Percentiles rank a stretch among this genome's conserved stretches.
Conservation (phyloP, 2,113 vertebrate species). For the Trochalopteron elliotii region DNA sequence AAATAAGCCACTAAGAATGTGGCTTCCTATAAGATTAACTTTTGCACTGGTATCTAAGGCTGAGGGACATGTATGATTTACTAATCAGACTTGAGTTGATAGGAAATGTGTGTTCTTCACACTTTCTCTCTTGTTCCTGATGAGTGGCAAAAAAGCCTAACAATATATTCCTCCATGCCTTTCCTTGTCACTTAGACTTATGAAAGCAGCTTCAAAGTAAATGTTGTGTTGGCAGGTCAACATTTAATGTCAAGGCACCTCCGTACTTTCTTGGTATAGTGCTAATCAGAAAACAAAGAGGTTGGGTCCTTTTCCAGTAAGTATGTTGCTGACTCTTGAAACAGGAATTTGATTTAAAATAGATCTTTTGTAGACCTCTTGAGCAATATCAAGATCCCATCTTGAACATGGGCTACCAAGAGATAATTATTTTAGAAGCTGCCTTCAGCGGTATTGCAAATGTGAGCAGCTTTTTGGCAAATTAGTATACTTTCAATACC, state of each 20-base stretch:
- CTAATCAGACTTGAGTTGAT: neutral
- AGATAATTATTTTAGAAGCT: neutral
- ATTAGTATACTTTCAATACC: neutral
- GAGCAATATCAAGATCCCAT: neutral
- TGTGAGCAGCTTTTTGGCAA: neutral
- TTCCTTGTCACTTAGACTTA: neutral
- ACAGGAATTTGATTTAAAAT: slow-evolving; percentile 45
- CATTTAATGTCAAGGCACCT: neutral
- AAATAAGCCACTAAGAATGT: neutral
- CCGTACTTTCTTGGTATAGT: neutral
- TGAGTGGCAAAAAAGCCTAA: neutral
- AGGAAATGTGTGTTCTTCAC: neutral
- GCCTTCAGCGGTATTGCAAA: neutral
- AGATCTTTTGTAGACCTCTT: neutral
- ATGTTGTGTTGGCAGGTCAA: neutral
- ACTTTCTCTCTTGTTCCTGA: neutral
- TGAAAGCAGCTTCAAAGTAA: neutral
- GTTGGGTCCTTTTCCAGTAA: neutral
- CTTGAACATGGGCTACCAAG: neutral
- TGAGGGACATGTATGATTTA: neutral
- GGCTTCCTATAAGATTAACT: neutral
- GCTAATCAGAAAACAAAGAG: neutral
- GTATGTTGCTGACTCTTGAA: neutral
- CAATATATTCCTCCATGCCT: neutral
- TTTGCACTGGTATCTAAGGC: neutral